Evolutionary conservation across 2,113 vertebrate genomes (phyloP).

Genomic region (Labrus mixtus): DNA sequence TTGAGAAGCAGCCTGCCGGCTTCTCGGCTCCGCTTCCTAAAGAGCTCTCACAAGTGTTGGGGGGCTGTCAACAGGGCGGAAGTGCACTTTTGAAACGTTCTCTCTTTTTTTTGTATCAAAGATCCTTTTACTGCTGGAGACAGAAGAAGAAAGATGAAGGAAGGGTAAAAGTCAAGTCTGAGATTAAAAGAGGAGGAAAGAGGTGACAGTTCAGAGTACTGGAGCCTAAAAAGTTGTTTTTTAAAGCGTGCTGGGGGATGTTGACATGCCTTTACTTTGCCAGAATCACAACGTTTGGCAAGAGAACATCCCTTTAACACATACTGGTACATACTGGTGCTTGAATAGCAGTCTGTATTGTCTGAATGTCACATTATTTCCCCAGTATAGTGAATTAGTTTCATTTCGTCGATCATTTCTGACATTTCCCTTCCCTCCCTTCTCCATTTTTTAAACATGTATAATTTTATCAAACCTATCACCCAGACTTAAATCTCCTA

Average conservation of each 20-base stretch:
- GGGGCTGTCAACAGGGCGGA: conserved; percentile 36
- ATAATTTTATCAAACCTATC: no score
- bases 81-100: conserved; percentile 19
- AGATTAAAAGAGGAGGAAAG: not conserved
- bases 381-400: no score
- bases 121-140: conserved; percentile 16
- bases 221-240: not conserved
- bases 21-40: conserved; percentile 37
- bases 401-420: no score
- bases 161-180: conserved; percentile 19
- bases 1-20: conserved; percentile 13
- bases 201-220: conserved; percentile 4
- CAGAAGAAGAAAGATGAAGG: not conserved
- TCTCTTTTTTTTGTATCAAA: conserved; percentile 14
- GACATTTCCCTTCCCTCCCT: no score
- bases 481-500: no score
- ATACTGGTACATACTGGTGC: not conserved
- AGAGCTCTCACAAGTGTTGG: conserved; percentile 37
- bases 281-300: not conserved
- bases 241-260: not conserved
- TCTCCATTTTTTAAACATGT: no score
- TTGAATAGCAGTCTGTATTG: not conserved
- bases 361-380: not conserved
- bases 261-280: not conserved
- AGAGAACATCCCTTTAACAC: not conserved